Base-by-base conservation (phyloP, 2,888 invertebrate genomes). In the Trichopria drosophilae region DNA sequence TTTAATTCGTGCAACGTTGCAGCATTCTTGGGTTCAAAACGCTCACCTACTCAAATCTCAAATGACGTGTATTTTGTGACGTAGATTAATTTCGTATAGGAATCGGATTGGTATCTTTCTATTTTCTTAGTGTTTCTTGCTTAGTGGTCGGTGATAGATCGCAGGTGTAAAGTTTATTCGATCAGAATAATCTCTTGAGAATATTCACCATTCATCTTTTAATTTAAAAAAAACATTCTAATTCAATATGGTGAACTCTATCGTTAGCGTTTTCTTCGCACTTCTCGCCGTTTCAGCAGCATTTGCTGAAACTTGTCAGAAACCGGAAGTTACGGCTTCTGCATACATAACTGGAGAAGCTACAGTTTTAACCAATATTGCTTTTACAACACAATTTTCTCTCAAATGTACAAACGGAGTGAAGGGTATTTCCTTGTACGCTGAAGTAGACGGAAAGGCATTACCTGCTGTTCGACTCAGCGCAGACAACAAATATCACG, bases 261-360 rank as follows among this genome's bases (percentile, higher is more conserved):
- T 53, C 12, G 19, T 43, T 19, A 41, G 49, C n/a, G 6, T 57
- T 18, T 53, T 51, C 23, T 40, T 53, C n/a, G 24, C 46, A 22
- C 26, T 43, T 16, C n/a, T 51, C 6, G 43, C 40, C 2, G 46
- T 41, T 18, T 29, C 58, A 4, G 13, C 51, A 44, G 36, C 51
- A 39, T 37, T 67, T 28, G 71, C 73, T 34, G 71, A 76, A 49
- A 73, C 75, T 43, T 84, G 84, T 69, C 72, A 74, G 55, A 85
- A 83, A 64, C 85, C 86, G 4, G 81, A 86, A 78, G 84, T 88
- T 9, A 81, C 83, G 50, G 84, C 90, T n/a, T 83, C 84, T 43
- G 85, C 88, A 0, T 96, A 94, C 76, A 93, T 94, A 36, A 95
- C 95, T 13, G 84, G 87, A 74, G 97, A 98, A 79, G 93, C 92